Evolutionary conservation across 2,113 vertebrate species (phyloP), one percentile per base, ranked within the genome.

Genomic region (Marmota flaviventris): DNA sequence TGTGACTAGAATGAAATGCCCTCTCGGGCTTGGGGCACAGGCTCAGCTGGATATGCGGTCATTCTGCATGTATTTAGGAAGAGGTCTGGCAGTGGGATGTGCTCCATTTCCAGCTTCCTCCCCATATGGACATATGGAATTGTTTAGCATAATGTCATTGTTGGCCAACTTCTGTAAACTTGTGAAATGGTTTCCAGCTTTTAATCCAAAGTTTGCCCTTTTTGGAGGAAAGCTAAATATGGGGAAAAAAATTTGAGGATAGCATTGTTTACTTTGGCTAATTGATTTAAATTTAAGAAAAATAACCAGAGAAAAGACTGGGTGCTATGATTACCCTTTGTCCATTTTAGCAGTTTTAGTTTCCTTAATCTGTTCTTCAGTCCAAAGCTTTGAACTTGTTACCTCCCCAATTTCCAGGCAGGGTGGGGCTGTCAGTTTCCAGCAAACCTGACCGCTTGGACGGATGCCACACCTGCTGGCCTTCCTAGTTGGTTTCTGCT

Each of bases 111-210:
- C 81, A 92, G 63, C 42, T 65, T 72, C 61, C 77, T 78, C 78
- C 65, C 89, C 86, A 16, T 18, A 39, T 85, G 94, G 86, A 81
- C 91, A 24, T 29, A 56, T 84, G 81, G 95, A 79, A 95, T 72
- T 79, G n/a, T 9, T 83, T 92, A 61, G 65, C 87, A 83, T 51
- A 48, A 85, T 76, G 70, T 78, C 81, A 42, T 77, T 90, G 45
- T 87, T 90, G 84, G 81, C 76, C 42, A 61, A 85, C 67, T 87
- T 89, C 37, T 37, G 53, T 69, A 96, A 87, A 91, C 76, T 85
- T 69, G 88, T 83, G 29, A 94, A 93, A 51, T 34, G 72, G 77
- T 78, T 77, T 85, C 82, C 81, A 92, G 84, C 78, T 94, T 94
- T 56, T 76, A 72, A 25, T 90, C 48, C 24, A 20, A 75, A 91